Base-by-base conservation (phyloP, 2,888 invertebrate genomes). In the Eilema griseolum region DNA sequence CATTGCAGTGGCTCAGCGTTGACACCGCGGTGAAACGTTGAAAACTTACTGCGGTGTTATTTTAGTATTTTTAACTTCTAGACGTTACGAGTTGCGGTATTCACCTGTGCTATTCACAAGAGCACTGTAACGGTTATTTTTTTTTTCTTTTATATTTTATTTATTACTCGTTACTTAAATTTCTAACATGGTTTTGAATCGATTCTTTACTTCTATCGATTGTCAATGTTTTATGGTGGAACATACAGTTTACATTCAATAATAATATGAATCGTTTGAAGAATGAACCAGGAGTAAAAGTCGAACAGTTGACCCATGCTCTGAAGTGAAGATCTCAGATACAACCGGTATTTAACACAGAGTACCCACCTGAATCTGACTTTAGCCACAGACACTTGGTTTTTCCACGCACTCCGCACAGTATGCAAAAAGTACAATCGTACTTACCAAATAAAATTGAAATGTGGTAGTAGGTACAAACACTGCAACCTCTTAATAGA, bases 21-120 rank as follows among this genome's bases (percentile, higher is more conserved):
- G 83, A 81, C 77, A 75, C 68, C 69, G 75, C 70, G 67, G 41
- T 67, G 75, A 61, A 72, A 63, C 63, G 72, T 63, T 77, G 69
- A 70, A 69, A 78, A 77, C 66, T 70, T 69, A 71, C 68, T 80
- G 82, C 76, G 72, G 73, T 23, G 78, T 64, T 84, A 83, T 79
- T 78, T 76, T 76, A 83, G 75, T 71, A 71, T 71, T 66, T 71
- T 46, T 65, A 67, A 64, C 46, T 28, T 52, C 61, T 7, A 31
- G 46, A 26, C 46, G 70, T 64, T 33, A 63, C 65, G 12, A 37
- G 62, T 70, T 73, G 57, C 26, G 37, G 69, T 67, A 14, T 57
- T 74, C 64, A 64, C 67, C 41, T 52, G 67, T 60, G 66, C 5
- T 46, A 46, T 46, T 46, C 16, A 52, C 16, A 52, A 8, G 7